Percentiles rank a stretch among this genome's conserved stretches.
These are phyloP conservation scores for Drosophila kambysellisi DNA, from an alignment of 2,888 invertebrate species.

Conservation along the genomic window DNA sequence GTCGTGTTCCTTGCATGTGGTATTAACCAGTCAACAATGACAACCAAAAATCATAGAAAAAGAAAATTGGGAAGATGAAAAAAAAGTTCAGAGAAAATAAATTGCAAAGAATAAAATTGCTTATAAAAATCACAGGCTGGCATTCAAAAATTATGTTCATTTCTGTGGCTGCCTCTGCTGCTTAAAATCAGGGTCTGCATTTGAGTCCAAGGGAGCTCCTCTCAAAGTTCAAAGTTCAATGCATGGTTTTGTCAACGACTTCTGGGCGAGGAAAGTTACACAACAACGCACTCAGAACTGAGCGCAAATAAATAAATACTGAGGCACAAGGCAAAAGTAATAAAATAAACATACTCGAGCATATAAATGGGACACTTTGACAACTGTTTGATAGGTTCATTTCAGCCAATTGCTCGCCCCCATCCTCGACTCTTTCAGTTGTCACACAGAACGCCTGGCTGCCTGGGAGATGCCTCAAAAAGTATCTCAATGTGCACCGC, in stretches of 20 bases:
- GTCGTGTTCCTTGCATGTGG: slow-evolving; percentile 28
- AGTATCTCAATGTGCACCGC: neutral
- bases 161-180: neutral
- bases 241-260: slow-evolving; percentile 67
- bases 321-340: slow-evolving; percentile 57
- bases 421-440: neutral
- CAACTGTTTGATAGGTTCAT: slow-evolving; percentile 80
- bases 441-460: neutral
- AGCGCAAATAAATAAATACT: slow-evolving; percentile 75
- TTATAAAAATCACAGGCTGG: slow-evolving; percentile 25
- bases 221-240: slow-evolving; percentile 78
- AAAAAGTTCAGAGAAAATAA: slow-evolving; percentile 3
- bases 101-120: slow-evolving; percentile 12
- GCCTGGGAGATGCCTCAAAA: slow-evolving; percentile 5
- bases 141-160: slow-evolving; percentile 26
- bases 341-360: slow-evolving; percentile 76
- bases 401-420: slow-evolving; percentile 52
- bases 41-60: slow-evolving; percentile 41
- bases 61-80: slow-evolving; percentile 7
- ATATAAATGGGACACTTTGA: slow-evolving; percentile 82
- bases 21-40: slow-evolving; percentile 65
- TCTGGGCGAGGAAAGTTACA: slow-evolving; percentile 68
- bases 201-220: slow-evolving; percentile 19
- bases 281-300: slow-evolving; percentile 65
- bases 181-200: slow-evolving; percentile 24